phyloP scores from a whole-genome alignment of 2,113 vertebrate genomes.

The Phalacrocorax aristotelis region DNA sequence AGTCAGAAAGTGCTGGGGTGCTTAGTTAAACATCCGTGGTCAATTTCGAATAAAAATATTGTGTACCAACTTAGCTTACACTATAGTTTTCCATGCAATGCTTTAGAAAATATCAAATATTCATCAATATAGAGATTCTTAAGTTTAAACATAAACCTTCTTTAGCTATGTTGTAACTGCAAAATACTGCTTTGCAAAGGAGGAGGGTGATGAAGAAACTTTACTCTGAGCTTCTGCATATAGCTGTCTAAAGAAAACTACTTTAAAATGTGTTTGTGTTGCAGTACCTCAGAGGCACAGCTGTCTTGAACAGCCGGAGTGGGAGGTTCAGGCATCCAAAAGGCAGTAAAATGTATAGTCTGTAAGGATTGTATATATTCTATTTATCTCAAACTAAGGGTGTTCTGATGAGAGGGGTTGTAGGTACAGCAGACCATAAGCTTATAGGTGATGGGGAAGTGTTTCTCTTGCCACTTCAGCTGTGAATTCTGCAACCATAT shows the following conservation, averaged over 20 bases:
- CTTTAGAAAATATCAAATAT: neutral
- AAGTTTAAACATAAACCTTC: neutral
- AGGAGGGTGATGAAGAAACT: neutral
- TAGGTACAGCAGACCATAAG: neutral
- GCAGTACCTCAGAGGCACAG: neutral
- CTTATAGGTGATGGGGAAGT: neutral
- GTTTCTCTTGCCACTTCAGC: neutral
- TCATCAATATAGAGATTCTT: neutral
- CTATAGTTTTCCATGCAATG: neutral
- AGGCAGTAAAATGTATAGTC: neutral
- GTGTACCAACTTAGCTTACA: too few relatives aligned
- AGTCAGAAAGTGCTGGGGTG: neutral
- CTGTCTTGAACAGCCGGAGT: neutral
- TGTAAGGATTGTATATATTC: too few relatives aligned
- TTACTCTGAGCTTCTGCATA: neutral
- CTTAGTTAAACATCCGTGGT: neutral
- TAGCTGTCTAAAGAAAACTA: neutral
- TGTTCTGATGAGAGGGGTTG: neutral
- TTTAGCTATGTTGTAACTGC: neutral
- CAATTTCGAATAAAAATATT: too few relatives aligned
- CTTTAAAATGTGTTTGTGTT: neutral
- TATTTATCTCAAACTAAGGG: neutral
- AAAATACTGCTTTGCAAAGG: neutral
- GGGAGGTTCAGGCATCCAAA: neutral
- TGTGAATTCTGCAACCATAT: neutral